phyloP scores from a whole-genome alignment of 1,140 invertebrate genomes.

The Bombus superbus region DNA sequence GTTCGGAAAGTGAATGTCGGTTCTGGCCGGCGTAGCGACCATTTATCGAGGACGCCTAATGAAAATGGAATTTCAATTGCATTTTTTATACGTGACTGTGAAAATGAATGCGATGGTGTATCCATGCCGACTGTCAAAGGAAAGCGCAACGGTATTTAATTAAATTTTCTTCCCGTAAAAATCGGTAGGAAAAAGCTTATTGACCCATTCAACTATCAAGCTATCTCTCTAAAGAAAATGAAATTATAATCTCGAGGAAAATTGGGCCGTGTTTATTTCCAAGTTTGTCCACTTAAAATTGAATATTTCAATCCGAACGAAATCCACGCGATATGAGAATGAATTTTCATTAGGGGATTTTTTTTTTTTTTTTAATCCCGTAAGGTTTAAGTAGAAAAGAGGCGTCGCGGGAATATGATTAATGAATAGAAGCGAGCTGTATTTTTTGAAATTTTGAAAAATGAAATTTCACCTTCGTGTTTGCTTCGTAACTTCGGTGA shows the following conservation, averaged over 20 bases:
- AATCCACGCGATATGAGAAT: not conserved
- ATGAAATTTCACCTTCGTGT: not conserved
- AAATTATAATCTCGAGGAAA: not conserved
- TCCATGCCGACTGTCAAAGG: constrained; percentile 38
- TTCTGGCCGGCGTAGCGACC: not conserved
- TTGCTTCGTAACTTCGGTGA: not conserved
- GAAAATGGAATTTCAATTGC: constrained; percentile 65
- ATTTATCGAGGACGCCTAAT: constrained; percentile 40
- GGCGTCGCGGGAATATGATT: not conserved
- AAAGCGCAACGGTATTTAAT: constrained; percentile 45
- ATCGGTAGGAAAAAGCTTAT: not conserved
- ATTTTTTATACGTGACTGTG: constrained; percentile 54
- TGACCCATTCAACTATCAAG: too few relatives aligned
- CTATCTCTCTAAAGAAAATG: not conserved
- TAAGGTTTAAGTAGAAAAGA: not conserved
- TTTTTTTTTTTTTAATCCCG: not conserved
- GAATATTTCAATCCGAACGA: not conserved
- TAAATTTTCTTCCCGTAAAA: constrained; percentile 20
- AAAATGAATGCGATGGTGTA: constrained; percentile 36
- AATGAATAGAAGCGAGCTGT: too few relatives aligned
- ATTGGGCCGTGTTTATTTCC: not conserved
- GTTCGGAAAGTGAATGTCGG: constrained; percentile 19
- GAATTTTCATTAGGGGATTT: not conserved
- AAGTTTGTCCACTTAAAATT: not conserved
- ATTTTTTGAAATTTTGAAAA: not conserved